These are phyloP conservation scores for Petromus typicus DNA, from an alignment of 2,113 vertebrate species.

Conservation along the genomic window DNA sequence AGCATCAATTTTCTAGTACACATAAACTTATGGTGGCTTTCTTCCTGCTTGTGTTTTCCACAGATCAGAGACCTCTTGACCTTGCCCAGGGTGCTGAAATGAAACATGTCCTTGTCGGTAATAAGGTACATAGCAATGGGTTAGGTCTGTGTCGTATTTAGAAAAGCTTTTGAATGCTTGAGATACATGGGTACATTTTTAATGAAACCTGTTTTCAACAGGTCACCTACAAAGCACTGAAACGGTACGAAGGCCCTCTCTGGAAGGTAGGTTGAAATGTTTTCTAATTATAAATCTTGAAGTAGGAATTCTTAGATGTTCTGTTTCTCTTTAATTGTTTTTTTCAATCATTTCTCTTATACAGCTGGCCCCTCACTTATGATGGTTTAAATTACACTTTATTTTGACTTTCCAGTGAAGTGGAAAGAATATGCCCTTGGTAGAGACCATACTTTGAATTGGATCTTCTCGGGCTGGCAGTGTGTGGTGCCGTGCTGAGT, in stretches of 20 bases:
- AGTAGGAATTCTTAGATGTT: not conserved
- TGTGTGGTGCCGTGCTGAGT: no score
- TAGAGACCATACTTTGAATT: not conserved
- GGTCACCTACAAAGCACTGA: conserved; percentile 87
- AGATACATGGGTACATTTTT: not conserved
- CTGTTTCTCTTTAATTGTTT: not conserved
- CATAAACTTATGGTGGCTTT: not conserved
- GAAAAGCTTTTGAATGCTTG: not conserved
- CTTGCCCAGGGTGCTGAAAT: conserved; percentile 91
- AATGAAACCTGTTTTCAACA: conserved; percentile 68
- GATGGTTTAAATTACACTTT: not conserved
- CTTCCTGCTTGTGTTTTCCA: conserved; percentile 60
- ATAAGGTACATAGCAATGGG: conserved; percentile 87
- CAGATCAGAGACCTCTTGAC: conserved; percentile 93
- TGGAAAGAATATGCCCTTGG: not conserved
- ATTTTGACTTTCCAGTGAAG: not conserved
- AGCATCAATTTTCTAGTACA: not conserved
- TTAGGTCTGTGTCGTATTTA: conserved; percentile 15
- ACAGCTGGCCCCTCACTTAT: not conserved
- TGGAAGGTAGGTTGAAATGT: conserved; percentile 90
- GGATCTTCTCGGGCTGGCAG: not conserved
- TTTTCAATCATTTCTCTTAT: not conserved
- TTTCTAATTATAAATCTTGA: not conserved
- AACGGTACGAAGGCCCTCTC: conserved; percentile 92
- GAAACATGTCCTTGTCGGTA: conserved; percentile 89